Base-by-base conservation (phyloP, 1,140 invertebrate species). In the Drosophila suzukii region DNA sequence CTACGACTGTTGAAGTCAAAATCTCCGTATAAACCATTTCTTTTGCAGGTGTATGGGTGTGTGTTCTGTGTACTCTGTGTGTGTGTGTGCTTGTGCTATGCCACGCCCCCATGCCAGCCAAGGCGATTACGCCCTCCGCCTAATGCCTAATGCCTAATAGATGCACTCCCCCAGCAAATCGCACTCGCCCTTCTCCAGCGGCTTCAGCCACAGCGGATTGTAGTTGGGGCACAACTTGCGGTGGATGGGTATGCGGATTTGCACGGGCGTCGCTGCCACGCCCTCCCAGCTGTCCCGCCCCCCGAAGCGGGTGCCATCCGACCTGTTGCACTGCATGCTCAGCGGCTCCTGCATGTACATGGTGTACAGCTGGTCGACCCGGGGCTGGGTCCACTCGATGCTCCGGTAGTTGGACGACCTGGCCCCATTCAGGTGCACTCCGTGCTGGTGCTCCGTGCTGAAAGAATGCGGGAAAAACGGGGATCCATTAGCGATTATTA, bases 281-380 rank as follows among this genome's bases (percentile, higher is more conserved):
- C 91, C 91, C 81, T 92, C 91, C 91, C 91, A 92, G 27, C 88
- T 76, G 59, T 0, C 2, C 3, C 43, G 76, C 2, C 74, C 79
- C 36, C 77, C 79, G 41, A 98, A 97, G 81, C 97, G 93, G 54
- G 94, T 94, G 12, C 98, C 98, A 81, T 96, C 95, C 4, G 97
- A 98, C 86, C 95, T 95, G 93, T 99, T 99, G 91, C 98, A 99
- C 90, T 99, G 98, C 97, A 99, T 98, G 51, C 97, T 97, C 49
- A 99, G 94, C 20, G 97, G 96, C 3, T 97, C 95, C 75, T 96
- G 95, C n/a, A 94, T 93, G 90, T 98, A 99, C 12, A 98, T 94
- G 56, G 95, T 94, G 30, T 95, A 93, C 30, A 99, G 93, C 13
- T 97, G 93, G 46, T 95, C 93, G 0, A 95, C 93, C 20, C 96